These are phyloP conservation scores for Hybos culiciformis DNA, from an alignment of 2,888 invertebrate genomes.

Conservation along the genomic window DNA sequence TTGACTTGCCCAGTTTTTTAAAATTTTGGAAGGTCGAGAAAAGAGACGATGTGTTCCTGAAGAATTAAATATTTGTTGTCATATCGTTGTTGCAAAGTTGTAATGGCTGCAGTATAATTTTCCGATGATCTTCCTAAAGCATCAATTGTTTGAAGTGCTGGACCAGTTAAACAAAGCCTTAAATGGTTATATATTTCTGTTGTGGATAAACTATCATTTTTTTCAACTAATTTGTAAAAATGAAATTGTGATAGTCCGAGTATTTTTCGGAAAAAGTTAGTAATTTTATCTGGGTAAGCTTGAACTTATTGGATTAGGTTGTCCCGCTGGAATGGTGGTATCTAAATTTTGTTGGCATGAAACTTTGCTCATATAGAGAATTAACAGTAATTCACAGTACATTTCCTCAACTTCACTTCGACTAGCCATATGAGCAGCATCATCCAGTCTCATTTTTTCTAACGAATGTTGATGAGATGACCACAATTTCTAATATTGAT, in stretches of 20 bases:
- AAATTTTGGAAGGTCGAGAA: neutral
- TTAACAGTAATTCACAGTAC: neutral
- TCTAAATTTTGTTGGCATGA: neutral
- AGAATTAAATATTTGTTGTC: neutral
- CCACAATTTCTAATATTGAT: neutral
- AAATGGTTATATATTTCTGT: neutral
- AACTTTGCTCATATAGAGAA: neutral
- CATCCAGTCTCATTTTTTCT: neutral
- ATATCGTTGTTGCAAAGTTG: neutral
- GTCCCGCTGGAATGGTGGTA: neutral
- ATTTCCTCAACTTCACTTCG: neutral
- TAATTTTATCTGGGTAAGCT: neutral
- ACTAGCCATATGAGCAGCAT: neutral
- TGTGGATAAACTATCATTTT: neutral
- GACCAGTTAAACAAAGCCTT: neutral
- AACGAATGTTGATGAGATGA: neutral
- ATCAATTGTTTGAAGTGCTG: neutral
- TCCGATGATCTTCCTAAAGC: neutral
- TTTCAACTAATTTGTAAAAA: neutral
- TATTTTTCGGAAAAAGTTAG: neutral
- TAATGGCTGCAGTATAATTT: neutral
- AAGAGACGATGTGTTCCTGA: neutral
- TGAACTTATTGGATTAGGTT: neutral
- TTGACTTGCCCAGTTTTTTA: neutral
- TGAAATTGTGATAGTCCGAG: neutral